These are phyloP conservation scores for Auanema freiburgensis DNA, from an alignment of 2,888 invertebrate species.

Conservation along the genomic window DNA sequence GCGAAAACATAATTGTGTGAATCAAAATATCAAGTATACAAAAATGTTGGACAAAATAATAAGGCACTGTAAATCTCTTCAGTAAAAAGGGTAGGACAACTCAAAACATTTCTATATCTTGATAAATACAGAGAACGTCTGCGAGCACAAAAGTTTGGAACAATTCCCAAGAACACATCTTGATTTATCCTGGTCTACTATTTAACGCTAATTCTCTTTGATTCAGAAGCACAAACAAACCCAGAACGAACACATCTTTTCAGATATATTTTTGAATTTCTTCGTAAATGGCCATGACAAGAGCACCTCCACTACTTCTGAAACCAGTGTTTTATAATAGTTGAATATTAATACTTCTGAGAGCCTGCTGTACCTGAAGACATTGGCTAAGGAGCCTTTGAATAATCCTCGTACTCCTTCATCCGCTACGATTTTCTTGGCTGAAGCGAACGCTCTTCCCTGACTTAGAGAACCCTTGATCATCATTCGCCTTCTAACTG, in stretches of 20 bases:
- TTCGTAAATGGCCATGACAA: constrained; percentile 48
- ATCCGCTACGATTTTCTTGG: constrained; percentile 33
- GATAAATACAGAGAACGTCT: too few relatives aligned
- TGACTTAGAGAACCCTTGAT: constrained; percentile 78
- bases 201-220: neutral
- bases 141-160: too few relatives aligned
- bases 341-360: too few relatives aligned
- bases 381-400: constrained; percentile 44
- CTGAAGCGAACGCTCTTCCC: constrained; percentile 28
- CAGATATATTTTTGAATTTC: constrained; percentile 48
- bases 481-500: constrained; percentile 94
- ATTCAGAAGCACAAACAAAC: constrained; percentile 4
- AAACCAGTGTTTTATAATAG: too few relatives aligned
- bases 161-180: neutral
- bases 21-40: too few relatives aligned
- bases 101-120: too few relatives aligned
- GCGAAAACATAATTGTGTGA: too few relatives aligned
- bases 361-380: constrained; percentile 42
- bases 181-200: neutral
- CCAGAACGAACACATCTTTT: constrained; percentile 4
- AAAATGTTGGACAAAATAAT: too few relatives aligned
- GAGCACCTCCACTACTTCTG: constrained; percentile 46
- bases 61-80: too few relatives aligned
- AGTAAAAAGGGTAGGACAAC: too few relatives aligned
- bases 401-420: constrained; percentile 43